Conservation (phyloP, 2,113 vertebrate species). For the Centropus unirufus region DNA sequence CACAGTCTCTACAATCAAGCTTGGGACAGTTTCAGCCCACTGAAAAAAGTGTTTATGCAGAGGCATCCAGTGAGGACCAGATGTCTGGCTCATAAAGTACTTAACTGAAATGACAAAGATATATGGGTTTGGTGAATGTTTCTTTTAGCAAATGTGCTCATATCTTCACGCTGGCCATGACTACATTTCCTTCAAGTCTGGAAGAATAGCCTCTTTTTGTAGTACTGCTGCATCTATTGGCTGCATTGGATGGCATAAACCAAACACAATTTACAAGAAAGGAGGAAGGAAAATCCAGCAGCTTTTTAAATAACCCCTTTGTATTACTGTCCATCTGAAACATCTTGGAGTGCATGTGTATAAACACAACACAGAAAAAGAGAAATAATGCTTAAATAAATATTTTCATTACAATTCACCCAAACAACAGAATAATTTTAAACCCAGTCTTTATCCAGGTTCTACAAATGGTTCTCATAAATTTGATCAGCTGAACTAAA, state of each 20-base stretch:
- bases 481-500: not conserved
- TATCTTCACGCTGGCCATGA: constrained; percentile 16
- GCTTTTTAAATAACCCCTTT: not conserved
- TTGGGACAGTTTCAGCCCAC: not conserved
- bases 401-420: not conserved
- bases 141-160: constrained; percentile 27
- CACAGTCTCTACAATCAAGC: not conserved
- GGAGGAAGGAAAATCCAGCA: not conserved
- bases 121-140: not conserved
- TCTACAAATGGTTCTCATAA: not conserved
- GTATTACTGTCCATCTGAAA: not conserved
- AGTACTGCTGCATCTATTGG: not conserved
- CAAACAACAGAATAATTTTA: not conserved
- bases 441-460: not conserved
- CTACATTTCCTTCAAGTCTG: constrained; percentile 21
- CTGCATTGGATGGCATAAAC: not conserved
- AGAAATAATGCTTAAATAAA: not conserved
- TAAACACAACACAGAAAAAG: not conserved
- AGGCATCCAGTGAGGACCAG: constrained; percentile 12
- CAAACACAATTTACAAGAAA: not conserved
- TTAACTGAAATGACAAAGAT: constrained; percentile 31
- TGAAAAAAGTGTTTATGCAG: constrained; percentile 23
- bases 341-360: not conserved
- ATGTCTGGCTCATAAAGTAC: constrained; percentile 31
- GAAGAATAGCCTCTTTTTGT: not conserved